Percentiles rank a stretch among this genome's conserved stretches.
Conservation (phyloP, 92 coral and sea anemone species). For the Ricordea florida region DNA sequence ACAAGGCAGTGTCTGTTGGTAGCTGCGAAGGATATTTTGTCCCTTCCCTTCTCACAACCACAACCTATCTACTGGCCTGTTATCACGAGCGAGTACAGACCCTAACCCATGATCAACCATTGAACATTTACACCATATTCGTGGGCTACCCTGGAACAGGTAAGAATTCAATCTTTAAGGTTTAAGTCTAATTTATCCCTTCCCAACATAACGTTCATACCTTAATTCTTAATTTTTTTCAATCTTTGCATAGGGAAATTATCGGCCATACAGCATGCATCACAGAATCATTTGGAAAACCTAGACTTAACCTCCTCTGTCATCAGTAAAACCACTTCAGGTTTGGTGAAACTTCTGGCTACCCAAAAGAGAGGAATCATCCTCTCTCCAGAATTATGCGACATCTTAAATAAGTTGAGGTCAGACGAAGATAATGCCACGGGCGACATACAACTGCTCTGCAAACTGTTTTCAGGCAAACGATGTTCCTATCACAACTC, state of each 20-base stretch:
- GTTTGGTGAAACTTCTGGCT: no score
- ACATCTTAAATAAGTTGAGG: conserved; percentile 25
- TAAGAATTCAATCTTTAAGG: not conserved
- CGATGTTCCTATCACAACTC: conserved; percentile 29
- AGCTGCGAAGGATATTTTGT: conserved; percentile 46
- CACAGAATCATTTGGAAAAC: conserved; percentile 27
- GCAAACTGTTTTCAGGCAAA: conserved; percentile 46
- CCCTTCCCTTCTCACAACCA: conserved; percentile 56
- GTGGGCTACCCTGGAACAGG: conserved; percentile 65
- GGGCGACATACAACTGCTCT: conserved; percentile 41
- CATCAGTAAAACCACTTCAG: conserved; percentile 15
- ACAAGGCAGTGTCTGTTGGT: conserved; percentile 33
- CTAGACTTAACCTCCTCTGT: no score
- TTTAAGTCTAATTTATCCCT: not conserved
- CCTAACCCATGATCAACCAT: no score
- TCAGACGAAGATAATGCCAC: conserved; percentile 51
- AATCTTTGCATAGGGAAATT: conserved; percentile 11
- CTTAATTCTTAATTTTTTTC: no score
- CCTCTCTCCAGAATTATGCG: no score
- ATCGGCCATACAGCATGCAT: conserved; percentile 29
- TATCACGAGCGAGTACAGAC: conserved; percentile 24
- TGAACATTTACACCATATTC: conserved; percentile 32
- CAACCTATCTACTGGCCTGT: no score
- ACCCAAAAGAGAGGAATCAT: no score
- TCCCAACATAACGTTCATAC: no score